Conservation (phyloP, 1,140 invertebrate species). For the Leptinotarsa lineolata region DNA sequence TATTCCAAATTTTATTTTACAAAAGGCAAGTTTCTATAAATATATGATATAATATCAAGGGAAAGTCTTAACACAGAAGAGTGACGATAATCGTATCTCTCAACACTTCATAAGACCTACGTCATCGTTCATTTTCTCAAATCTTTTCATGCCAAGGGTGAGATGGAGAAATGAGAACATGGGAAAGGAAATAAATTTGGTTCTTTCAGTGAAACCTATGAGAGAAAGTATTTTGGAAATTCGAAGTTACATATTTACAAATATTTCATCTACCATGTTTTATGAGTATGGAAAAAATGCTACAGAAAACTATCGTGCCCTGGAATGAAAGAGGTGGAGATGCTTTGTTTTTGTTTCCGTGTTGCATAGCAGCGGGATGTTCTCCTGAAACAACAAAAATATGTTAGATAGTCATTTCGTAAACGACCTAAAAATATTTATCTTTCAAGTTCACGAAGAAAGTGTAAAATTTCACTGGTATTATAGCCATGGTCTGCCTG, state of each 20-base stretch:
- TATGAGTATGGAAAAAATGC: slow-evolving; percentile 53
- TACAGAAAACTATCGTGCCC: slow-evolving; percentile 54
- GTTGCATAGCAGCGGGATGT: slow-evolving; percentile 84
- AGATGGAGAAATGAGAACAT: neutral
- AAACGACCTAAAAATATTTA: too few species aligned
- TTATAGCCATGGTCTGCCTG: too few species aligned
- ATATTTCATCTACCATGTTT: slow-evolving; percentile 55
- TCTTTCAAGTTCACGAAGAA: too few species aligned
- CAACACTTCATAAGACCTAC: neutral
- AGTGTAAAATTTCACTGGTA: too few species aligned
- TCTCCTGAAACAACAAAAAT: slow-evolving; percentile 65
- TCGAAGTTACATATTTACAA: slow-evolving; percentile 38
- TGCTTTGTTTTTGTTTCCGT: slow-evolving; percentile 61
- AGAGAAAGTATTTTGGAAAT: slow-evolving; percentile 1
- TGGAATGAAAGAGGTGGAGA: slow-evolving; percentile 50
- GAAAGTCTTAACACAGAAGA: neutral
- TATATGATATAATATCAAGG: slow-evolving; percentile 8
- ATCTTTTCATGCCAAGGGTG: neutral
- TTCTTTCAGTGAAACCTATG: slow-evolving; percentile 6
- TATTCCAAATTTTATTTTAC: slow-evolving; percentile 3
- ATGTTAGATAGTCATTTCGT: neutral
- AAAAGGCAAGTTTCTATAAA: slow-evolving; percentile 6
- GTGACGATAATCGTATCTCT: neutral
- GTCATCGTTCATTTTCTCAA: neutral
- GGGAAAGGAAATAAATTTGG: neutral